Evolutionary conservation across 2,888 invertebrate species (phyloP).

Genomic region (Thecophora atra): DNA sequence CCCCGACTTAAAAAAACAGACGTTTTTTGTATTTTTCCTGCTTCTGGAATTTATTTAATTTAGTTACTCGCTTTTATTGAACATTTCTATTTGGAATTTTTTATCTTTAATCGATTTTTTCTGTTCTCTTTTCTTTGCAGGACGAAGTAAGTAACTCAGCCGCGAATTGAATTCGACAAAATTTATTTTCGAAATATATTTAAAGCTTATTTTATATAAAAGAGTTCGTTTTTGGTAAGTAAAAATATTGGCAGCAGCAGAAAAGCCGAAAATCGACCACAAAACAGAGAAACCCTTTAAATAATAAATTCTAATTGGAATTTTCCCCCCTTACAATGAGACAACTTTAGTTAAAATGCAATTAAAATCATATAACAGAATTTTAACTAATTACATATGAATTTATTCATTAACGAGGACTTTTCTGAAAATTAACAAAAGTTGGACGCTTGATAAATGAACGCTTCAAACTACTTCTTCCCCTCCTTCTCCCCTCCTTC

Average conservation of each 20-base stretch:
- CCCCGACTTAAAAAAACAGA: background rate
- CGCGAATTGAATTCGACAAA: background rate
- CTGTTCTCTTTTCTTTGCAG: conserved; percentile 58
- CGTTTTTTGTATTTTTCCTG: conserved; percentile 40
- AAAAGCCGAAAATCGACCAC: too few relatives aligned
- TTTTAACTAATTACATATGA: too few relatives aligned
- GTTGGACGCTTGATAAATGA: conserved; percentile 26
- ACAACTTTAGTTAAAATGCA: too few relatives aligned
- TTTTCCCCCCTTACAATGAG: too few relatives aligned
- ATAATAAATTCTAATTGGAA: too few relatives aligned
- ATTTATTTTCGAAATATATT: background rate
- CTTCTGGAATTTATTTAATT: conserved; percentile 60
- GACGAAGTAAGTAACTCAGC: conserved; percentile 63
- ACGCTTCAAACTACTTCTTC: background rate
- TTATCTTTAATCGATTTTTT: too few relatives aligned
- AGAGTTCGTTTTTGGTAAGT: background rate
- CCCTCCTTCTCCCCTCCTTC: background rate
- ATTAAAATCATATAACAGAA: too few relatives aligned
- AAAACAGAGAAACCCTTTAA: too few relatives aligned
- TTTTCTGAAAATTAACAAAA: too few relatives aligned
- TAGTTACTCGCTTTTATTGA: conserved; percentile 56
- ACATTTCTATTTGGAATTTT: conserved; percentile 42
- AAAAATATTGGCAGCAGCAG: background rate
- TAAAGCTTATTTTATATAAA: background rate
- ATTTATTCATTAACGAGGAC: too few relatives aligned